Conservation (phyloP, 2,797 vertebrate genomes). For the Cyprinella venusta region DNA sequence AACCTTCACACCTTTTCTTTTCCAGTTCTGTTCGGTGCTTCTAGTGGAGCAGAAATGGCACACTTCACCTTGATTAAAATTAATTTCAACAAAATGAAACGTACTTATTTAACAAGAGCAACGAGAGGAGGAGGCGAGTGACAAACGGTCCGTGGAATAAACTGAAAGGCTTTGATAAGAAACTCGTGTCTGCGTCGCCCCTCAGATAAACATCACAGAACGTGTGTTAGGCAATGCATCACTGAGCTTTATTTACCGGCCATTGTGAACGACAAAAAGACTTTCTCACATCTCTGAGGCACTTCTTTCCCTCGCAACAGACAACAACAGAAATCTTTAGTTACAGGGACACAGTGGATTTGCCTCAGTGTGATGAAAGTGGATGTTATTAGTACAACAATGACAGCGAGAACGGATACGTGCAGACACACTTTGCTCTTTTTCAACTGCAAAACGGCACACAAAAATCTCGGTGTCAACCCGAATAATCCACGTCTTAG, state of each 20-base stretch:
- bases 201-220: conserved; percentile 56
- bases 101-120: background rate
- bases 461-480: conserved; percentile 63
- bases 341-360: background rate
- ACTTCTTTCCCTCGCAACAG: conserved; percentile 4
- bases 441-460: conserved; percentile 67
- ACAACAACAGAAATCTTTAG: conserved; percentile 16
- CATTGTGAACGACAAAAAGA: conserved; percentile 27
- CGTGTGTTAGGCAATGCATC: conserved; percentile 62
- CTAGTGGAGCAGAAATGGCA: background rate
- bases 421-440: conserved; percentile 49
- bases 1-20: background rate
- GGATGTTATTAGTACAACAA: conserved; percentile 22
- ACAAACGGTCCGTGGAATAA: conserved; percentile 20
- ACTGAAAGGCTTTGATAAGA: conserved; percentile 29
- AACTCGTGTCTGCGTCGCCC: background rate
- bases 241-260: conserved; percentile 56
- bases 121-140: background rate
- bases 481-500: conserved; percentile 71
- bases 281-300: conserved; percentile 5
- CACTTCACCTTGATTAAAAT: conserved; percentile 11
- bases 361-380: conserved; percentile 5
- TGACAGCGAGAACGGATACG: background rate
- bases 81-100: conserved; percentile 22
- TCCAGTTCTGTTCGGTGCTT: background rate